These are phyloP conservation scores for Ganaspis sp. DNA, from an alignment of 1,140 invertebrate genomes.

Conservation along the genomic window DNA sequence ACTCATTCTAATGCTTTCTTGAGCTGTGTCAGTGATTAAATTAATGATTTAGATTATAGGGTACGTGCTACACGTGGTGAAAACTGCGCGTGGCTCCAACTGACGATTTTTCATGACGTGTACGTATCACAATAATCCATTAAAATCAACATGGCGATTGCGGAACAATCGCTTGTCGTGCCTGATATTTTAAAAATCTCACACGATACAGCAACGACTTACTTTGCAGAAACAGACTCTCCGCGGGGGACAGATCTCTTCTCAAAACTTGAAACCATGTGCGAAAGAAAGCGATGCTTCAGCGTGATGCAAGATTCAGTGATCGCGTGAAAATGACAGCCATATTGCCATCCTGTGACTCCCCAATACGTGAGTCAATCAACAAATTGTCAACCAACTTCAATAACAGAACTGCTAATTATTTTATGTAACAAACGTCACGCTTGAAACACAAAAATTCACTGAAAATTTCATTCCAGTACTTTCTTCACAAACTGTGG, in stretches of 20 bases:
- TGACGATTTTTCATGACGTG: constrained; percentile 43
- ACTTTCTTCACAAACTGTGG: constrained; percentile 3
- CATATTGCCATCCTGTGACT: constrained; percentile 42
- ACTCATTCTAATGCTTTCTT: neutral
- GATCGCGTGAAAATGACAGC: constrained; percentile 32
- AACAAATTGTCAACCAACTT: constrained; percentile 31
- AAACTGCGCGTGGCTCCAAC: constrained; percentile 32
- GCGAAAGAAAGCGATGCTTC: constrained; percentile 29
- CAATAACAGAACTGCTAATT: neutral
- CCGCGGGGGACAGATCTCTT: constrained; percentile 10
- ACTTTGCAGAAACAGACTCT: constrained; percentile 4
- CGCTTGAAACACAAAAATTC: neutral
- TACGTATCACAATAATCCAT: constrained; percentile 49
- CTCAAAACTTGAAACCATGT: constrained; percentile 31
- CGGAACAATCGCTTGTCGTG: neutral
- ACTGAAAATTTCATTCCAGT: neutral
- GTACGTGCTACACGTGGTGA: constrained; percentile 39
- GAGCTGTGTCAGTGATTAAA: constrained; percentile 33
- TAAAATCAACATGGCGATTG: constrained; percentile 59
- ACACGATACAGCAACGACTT: constrained; percentile 30
- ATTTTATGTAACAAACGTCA: constrained; percentile 13
- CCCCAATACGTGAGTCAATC: constrained; percentile 43
- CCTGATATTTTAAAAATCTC: constrained; percentile 30
- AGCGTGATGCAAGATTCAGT: constrained; percentile 31
- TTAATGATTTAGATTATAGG: constrained; percentile 41